A percentile compares a stretch with the other conserved stretches of the same genome.
Evolutionary conservation across 1,140 invertebrate species (phyloP).

Genomic region (Chironomus tepperi): DNA sequence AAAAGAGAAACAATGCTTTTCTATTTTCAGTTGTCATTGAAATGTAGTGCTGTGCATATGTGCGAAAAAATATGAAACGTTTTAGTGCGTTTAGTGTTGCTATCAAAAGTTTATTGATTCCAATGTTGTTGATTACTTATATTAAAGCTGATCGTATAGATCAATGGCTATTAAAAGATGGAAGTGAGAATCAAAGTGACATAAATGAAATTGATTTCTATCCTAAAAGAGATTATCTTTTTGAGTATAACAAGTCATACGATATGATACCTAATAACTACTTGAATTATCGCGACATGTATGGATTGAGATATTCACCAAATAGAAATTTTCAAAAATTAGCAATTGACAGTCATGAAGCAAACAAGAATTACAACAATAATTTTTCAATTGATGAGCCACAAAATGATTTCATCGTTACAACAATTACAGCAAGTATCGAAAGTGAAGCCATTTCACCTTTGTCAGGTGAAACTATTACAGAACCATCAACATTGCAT

Average conservation of each 20-base stretch:
- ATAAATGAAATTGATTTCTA: not conserved
- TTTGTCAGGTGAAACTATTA: not conserved
- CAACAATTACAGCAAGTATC: not conserved
- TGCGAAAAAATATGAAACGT: not conserved
- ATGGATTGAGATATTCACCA: not conserved
- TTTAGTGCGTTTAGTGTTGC: not conserved
- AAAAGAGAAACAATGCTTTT: not conserved
- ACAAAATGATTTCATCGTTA: not conserved
- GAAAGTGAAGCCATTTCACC: conserved; percentile 16
- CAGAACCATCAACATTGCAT: not conserved
- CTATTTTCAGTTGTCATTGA: not conserved
- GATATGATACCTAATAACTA: not conserved
- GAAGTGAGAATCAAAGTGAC: not conserved
- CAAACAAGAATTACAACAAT: not conserved
- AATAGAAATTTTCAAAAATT: not conserved
- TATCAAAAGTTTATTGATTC: too few relatives aligned
- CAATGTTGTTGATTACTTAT: too few relatives aligned
- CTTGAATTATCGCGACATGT: conserved; percentile 4
- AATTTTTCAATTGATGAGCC: not conserved
- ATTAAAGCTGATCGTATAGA: not conserved
- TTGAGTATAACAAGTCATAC: not conserved
- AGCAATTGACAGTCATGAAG: not conserved
- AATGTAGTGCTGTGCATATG: not conserved
- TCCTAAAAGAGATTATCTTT: not conserved
- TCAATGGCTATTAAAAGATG: not conserved